Evolutionary conservation across 2,888 invertebrate genomes (phyloP), one percentile per base, ranked within the genome.

Genomic region (Volucella inanis): DNA sequence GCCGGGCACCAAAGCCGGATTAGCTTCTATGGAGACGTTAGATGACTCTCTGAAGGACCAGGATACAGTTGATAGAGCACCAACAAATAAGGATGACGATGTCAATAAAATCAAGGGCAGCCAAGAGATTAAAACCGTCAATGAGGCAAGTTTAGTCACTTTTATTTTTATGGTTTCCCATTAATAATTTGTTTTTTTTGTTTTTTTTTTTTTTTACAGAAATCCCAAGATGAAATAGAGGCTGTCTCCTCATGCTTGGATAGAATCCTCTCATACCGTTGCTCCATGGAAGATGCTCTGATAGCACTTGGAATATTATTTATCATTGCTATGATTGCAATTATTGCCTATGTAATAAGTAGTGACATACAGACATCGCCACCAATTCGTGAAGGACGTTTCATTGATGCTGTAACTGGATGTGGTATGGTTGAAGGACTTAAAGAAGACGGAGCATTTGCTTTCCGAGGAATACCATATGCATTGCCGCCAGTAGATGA

Each of bases 401-500:
- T 93, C 89, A 94, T 96, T 22, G 94, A 94, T 67, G 95, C 97
- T 0, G 93, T 95, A 55, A 96, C 96, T 1, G 94, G 95, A 49
- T 97, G 97, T 90, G 97, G 97, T 65, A 93, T 93, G 83, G 95
- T 97, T 31, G 95, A 97, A 92, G 97, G 97, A 15, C 92, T 96
- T 54, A 92, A 96, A 82, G 95, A 96, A 89, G 96, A 96, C 89
- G 95, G 95, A 47, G 95, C 95, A 0, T 96, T 95, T 88, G 96
- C 96, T 12, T 97, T 97, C 92, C 94, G 95, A 57, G 96, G 96
- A 70, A 95, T 97, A 80, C 97, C 97, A 0, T 97, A 96, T 90
- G 97, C 97, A 3, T 91, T 94, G 22, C 95, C 96, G 4, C 97
- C 97, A 0, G 89, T 95, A 0, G 94, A 93, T 2, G 94, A 94